Percentiles rank a stretch among this genome's conserved stretches.
These are phyloP conservation scores for Myotis pilosus DNA, from an alignment of 2,797 vertebrate genomes.

Conservation along the genomic window DNA sequence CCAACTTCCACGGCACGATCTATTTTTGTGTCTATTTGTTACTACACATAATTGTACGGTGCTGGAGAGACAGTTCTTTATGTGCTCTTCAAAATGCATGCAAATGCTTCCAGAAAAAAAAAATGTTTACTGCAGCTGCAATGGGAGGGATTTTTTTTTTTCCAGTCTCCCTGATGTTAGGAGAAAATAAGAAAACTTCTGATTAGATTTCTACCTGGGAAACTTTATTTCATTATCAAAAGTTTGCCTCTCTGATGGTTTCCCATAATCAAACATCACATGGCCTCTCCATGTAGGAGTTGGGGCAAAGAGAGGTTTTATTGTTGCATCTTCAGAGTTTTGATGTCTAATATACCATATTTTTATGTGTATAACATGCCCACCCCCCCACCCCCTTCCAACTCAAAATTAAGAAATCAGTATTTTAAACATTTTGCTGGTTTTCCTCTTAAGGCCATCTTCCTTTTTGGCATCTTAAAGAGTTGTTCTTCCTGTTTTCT, in stretches of 20 bases:
- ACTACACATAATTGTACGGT: slow-evolving; percentile 51
- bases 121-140: slow-evolving; percentile 65
- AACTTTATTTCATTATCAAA: slow-evolving; percentile 37
- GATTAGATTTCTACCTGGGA: slow-evolving; percentile 65
- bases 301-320: neutral
- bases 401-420: no score
- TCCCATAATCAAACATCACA: neutral
- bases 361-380: no score
- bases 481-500: no score
- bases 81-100: slow-evolving; percentile 63
- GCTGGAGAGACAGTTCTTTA: slow-evolving; percentile 53
- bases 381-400: no score
- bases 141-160: slow-evolving; percentile 30
- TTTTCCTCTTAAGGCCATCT: no score
- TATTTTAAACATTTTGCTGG: no score
- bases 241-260: slow-evolving; percentile 34
- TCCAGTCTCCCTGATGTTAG: slow-evolving; percentile 37
- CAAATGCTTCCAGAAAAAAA: slow-evolving; percentile 57
- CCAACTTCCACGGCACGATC: neutral
- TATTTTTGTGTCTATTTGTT: slow-evolving; percentile 68
- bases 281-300: neutral
- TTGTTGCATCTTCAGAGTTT: neutral
- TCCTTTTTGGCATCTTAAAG: no score
- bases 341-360: neutral
- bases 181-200: slow-evolving; percentile 66